Conservation (phyloP, 2,113 vertebrate species). For the Lepus europaeus region DNA sequence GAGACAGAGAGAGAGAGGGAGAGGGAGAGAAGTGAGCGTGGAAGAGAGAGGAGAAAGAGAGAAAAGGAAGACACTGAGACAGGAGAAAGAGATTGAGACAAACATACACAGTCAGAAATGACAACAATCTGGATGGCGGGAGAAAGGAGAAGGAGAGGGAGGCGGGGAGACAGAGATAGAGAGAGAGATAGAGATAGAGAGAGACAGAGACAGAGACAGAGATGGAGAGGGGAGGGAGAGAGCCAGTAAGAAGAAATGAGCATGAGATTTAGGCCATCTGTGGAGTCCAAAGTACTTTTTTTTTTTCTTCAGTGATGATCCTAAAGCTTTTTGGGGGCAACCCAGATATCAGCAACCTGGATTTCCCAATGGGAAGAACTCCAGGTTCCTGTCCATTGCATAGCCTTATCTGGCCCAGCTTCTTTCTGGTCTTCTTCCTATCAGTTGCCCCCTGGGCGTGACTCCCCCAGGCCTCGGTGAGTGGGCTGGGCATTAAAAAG, state of each 20-base stretch:
- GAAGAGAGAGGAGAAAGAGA: not conserved
- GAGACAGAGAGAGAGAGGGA: not conserved
- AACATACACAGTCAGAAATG: not conserved
- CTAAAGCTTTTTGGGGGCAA: not conserved
- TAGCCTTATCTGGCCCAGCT: not conserved
- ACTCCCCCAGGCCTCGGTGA: constrained; percentile 8
- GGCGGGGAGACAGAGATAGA: not conserved
- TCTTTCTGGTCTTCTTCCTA: not conserved
- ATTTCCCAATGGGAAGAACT: not conserved
- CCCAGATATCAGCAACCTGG: not conserved
- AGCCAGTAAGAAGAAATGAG: not conserved
- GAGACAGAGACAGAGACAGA: not conserved
- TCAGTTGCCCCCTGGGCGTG: not conserved
- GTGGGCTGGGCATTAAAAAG: not conserved
- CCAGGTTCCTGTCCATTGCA: not conserved
- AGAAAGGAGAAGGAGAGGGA: not conserved
- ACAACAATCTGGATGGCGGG: not conserved
- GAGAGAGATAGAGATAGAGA: not conserved
- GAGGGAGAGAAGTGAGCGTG: not conserved
- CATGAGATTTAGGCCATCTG: not conserved
- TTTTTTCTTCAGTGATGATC: not conserved
- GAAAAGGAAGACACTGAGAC: not conserved
- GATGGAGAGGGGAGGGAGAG: not conserved
- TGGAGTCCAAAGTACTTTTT: not conserved
- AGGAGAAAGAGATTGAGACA: not conserved